Percentiles rank a stretch among this genome's conserved stretches.
Conservation (phyloP, 2,113 vertebrate species). For the pig (Sus scrofa) region T2T-Sscrofa CM000824.6:106881501-106882000, state of each 20-base stretch:
- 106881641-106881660: too few species aligned
- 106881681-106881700: too few species aligned
- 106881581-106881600: too few species aligned
- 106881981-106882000: neutral
- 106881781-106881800: conserved; percentile 25
- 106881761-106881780: neutral
- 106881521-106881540: too few species aligned
- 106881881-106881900: neutral
- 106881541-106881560: too few species aligned
- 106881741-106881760: too few species aligned
- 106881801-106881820: neutral
- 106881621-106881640: too few species aligned
- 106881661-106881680: too few species aligned
- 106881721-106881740: too few species aligned
- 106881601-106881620: too few species aligned
- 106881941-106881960: neutral
- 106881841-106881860: conserved; percentile 42
- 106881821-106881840: conserved; percentile 8
- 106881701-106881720: too few species aligned
- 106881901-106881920: neutral
- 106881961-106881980: neutral
- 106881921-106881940: neutral
- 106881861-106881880: neutral
- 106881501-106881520: conserved; percentile 21
- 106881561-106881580: too few species aligned